Evolutionary conservation across 1,140 invertebrate genomes (phyloP).

Genomic region (Tribolium madens): DNA sequence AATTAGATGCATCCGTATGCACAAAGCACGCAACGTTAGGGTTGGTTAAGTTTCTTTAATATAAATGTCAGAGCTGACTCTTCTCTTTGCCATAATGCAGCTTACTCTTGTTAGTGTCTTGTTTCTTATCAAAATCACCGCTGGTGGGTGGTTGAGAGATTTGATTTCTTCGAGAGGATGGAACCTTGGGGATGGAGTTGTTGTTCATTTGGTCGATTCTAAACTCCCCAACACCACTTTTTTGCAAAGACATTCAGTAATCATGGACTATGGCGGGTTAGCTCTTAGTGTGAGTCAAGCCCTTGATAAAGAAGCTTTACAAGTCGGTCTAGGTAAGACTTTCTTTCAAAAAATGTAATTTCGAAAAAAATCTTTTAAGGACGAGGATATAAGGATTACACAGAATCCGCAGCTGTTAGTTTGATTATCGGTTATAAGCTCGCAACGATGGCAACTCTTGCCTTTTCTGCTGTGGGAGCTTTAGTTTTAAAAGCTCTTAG

Average conservation of each 20-base stretch:
- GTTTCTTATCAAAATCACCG: slow-evolving; percentile 9
- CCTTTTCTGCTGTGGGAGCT: slow-evolving; percentile 68
- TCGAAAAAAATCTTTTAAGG: neutral
- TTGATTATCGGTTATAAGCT: slow-evolving; percentile 73
- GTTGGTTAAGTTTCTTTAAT: slow-evolving; percentile 56
- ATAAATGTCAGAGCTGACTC: slow-evolving; percentile 53
- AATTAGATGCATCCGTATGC: neutral
- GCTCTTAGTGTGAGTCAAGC: slow-evolving; percentile 67
- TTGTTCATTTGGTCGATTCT: slow-evolving; percentile 55
- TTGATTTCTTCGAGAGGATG: slow-evolving; percentile 61
- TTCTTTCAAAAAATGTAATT: neutral
- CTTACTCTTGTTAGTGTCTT: slow-evolving; percentile 5
- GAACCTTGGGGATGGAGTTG: slow-evolving; percentile 56
- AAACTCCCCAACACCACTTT: slow-evolving; percentile 65
- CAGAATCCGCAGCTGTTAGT: neutral
- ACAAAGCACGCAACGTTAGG: slow-evolving; percentile 53
- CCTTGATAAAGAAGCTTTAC: slow-evolving; percentile 65
- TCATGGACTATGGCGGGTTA: slow-evolving; percentile 68
- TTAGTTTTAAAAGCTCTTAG: slow-evolving; percentile 73
- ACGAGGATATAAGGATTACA: neutral
- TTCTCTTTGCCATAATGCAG: slow-evolving; percentile 56
- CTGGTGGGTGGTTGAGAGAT: slow-evolving; percentile 66
- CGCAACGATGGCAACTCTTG: slow-evolving; percentile 20
- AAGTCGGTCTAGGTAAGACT: slow-evolving; percentile 61
- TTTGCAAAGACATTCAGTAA: slow-evolving; percentile 67